Percentiles rank a stretch among this genome's conserved stretches.
phyloP scores from a whole-genome alignment of 1,140 invertebrate species.

The Heterodera schachtii region DNA sequence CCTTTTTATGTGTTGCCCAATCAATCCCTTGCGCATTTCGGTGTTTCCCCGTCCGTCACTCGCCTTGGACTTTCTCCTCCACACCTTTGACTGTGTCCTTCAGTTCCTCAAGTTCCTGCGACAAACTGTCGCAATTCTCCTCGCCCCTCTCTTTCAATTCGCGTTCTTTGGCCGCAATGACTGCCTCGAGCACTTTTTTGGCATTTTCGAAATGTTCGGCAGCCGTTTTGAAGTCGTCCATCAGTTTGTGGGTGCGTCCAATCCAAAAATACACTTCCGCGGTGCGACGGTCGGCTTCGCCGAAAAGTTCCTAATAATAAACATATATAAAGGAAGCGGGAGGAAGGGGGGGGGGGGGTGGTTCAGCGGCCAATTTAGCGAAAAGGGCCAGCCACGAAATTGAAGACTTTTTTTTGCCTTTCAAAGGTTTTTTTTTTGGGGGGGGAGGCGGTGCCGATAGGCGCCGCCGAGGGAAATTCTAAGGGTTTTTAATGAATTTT shows the following conservation, averaged over 20 bases:
- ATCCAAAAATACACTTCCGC: conserved; percentile 28
- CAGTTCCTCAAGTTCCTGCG: conserved; percentile 21
- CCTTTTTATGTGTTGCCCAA: too few species aligned
- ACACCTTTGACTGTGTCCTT: conserved; percentile 20
- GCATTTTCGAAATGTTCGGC: conserved; percentile 32
- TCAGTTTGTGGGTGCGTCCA: conserved; percentile 23
- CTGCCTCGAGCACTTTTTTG: conserved; percentile 12
- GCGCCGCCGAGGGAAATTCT: too few species aligned
- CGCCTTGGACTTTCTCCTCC: conserved; percentile 28
- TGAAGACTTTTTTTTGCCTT: too few species aligned
- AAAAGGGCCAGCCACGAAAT: too few species aligned
- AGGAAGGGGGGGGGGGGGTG: too few species aligned
- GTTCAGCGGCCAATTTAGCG: too few species aligned
- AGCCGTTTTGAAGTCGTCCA: conserved; percentile 27
- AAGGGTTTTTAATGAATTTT: too few species aligned
- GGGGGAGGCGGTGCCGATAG: too few species aligned
- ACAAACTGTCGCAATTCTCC: background rate
- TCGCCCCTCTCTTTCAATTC: conserved; percentile 16
- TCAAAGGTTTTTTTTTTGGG: too few species aligned
- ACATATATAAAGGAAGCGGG: background rate
- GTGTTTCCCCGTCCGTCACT: too few species aligned
- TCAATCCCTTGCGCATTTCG: too few species aligned
- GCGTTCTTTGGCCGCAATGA: conserved; percentile 26
- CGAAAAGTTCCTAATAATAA: conserved; percentile 24
- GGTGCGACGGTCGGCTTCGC: conserved; percentile 28